phyloP scores from a whole-genome alignment of 2,888 invertebrate species.

The Caenorhabditis imperialis region DNA sequence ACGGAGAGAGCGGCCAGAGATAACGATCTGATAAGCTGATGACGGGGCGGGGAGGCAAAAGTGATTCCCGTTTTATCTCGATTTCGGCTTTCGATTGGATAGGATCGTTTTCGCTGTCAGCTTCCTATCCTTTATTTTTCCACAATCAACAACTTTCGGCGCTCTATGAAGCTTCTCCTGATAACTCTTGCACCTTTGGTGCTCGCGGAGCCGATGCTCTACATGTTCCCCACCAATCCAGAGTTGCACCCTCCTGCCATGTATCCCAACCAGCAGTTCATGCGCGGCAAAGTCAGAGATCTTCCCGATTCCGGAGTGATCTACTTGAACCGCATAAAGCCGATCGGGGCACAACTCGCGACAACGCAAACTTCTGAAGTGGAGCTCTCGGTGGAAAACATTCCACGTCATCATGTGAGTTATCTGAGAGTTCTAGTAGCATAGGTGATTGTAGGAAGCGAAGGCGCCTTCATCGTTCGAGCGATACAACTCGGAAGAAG shows the following conservation, averaged over 20 bases:
- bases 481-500: constrained; percentile 42
- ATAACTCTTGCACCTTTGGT: constrained; percentile 1
- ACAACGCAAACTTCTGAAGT: constrained; percentile 5
- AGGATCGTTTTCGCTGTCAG: constrained; percentile 15
- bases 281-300: constrained; percentile 57
- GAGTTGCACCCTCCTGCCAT: constrained; percentile 50
- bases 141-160: too few species aligned
- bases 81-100: not conserved
- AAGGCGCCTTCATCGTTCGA: constrained; percentile 41
- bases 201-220: constrained; percentile 53
- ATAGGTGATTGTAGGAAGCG: too few species aligned
- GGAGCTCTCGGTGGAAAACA: constrained; percentile 10
- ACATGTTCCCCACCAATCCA: constrained; percentile 61
- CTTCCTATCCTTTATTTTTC: not conserved
- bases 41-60: constrained; percentile 1
- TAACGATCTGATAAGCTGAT: constrained; percentile 11
- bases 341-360: constrained; percentile 48
- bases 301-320: constrained; percentile 62
- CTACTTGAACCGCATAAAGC: constrained; percentile 60
- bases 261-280: constrained; percentile 58
- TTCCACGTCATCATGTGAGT: constrained; percentile 13
- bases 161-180: too few species aligned
- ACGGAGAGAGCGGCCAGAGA: not conserved
- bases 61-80: constrained; percentile 28
- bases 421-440: too few species aligned